Evolutionary conservation across 92 coral and sea anemone genomes (phyloP).

Genomic region (Palythoa grandis): DNA sequence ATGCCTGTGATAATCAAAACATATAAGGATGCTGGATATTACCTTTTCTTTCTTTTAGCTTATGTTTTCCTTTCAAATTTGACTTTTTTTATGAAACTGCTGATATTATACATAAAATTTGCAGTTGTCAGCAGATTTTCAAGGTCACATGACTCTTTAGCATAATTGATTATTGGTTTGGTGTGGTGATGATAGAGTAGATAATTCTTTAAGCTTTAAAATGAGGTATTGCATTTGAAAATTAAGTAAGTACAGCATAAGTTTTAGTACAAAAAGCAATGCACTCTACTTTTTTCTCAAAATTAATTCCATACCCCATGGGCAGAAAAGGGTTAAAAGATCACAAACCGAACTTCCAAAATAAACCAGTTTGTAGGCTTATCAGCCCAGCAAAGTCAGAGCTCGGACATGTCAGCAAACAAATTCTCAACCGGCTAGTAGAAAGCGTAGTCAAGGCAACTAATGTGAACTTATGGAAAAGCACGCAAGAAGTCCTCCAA

Average conservation of each 20-base stretch:
- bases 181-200: conserved; percentile 2
- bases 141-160: conserved; percentile 1
- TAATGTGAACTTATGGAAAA: too few relatives aligned
- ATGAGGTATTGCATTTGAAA: conserved; percentile 7
- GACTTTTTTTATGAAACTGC: neutral
- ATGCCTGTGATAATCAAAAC: conserved; percentile 9
- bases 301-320: conserved; percentile 12
- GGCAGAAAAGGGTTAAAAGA: neutral
- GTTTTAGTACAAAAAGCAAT: neutral
- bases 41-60: conserved; percentile 6
- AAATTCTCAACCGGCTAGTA: too few relatives aligned
- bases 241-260: neutral
- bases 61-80: neutral
- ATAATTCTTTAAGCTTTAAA: conserved; percentile 10
- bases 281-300: conserved; percentile 16
- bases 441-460: too few relatives aligned
- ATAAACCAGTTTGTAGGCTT: too few relatives aligned
- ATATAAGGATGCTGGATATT: neutral
- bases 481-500: too few relatives aligned
- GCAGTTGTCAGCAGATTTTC: neutral
- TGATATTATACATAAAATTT: neutral
- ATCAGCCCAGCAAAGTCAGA: too few relatives aligned
- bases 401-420: too few relatives aligned
- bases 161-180: conserved; percentile 10
- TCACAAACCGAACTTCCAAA: too few relatives aligned